These are phyloP conservation scores for Peromyscus polionotus DNA, from an alignment of 2,113 vertebrate genomes.

Conservation along the genomic window DNA sequence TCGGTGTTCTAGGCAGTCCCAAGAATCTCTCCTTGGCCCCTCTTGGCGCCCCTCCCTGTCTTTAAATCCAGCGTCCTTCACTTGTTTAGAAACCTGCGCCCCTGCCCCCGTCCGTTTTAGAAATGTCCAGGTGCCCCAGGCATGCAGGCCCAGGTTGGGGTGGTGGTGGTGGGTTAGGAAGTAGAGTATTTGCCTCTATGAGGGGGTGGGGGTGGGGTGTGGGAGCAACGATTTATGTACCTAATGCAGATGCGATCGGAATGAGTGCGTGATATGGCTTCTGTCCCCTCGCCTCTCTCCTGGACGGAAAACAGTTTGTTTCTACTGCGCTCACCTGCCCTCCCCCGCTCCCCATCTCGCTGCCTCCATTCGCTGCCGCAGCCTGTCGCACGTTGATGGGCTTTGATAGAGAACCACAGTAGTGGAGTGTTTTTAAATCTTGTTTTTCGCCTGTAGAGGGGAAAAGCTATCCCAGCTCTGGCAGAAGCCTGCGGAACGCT, in stretches of 20 bases:
- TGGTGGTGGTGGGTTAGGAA: neutral
- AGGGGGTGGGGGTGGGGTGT: neutral
- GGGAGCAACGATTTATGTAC: neutral
- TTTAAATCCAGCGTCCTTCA: neutral
- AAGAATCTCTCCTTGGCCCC: neutral
- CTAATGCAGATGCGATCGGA: neutral
- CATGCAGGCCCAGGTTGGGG: neutral
- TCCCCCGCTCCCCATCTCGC: slow-evolving; percentile 15
- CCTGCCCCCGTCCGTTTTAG: neutral
- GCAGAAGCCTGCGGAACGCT: slow-evolving; percentile 22
- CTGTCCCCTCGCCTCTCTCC: neutral
- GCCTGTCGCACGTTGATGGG: slow-evolving; percentile 78
- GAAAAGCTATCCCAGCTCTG: neutral
- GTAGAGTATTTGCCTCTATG: neutral
- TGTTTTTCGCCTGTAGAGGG: slow-evolving; percentile 42
- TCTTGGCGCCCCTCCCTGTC: neutral
- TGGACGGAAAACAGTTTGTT: slow-evolving; percentile 69
- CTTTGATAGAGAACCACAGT: slow-evolving; percentile 74
- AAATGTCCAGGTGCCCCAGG: neutral
- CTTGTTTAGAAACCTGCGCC: slow-evolving; percentile 17
- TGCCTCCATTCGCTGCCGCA: slow-evolving; percentile 69
- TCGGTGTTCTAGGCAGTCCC: neutral
- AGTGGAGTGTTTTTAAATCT: slow-evolving; percentile 50
- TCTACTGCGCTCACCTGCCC: slow-evolving; percentile 79
- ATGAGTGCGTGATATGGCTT: neutral